These are phyloP conservation scores for Gorsachius magnificus DNA, from an alignment of 2,797 vertebrate species.

Conservation along the genomic window DNA sequence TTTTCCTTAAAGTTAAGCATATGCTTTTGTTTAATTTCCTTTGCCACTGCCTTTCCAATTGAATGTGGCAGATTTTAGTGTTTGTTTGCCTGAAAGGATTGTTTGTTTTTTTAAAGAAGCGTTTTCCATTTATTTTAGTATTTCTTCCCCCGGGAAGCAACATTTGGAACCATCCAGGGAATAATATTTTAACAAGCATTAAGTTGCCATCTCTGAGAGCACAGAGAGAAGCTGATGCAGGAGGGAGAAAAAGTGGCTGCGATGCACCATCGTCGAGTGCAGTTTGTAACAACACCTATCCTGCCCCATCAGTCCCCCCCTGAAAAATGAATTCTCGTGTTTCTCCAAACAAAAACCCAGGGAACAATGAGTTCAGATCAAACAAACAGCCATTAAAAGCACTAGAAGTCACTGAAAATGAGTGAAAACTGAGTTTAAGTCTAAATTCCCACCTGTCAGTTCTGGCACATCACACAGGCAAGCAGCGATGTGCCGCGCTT, in stretches of 20 bases:
- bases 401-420: background rate
- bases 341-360: background rate
- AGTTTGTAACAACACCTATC: background rate
- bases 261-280: accelerated
- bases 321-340: background rate
- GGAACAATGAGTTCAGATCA: background rate
- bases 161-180: background rate
- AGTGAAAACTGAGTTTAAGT: background rate
- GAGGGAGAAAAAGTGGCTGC: background rate
- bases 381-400: background rate
- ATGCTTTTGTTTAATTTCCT: background rate
- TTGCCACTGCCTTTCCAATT: background rate
- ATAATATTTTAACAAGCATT: conserved; percentile 15
- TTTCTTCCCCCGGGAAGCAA: background rate
- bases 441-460: background rate
- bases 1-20: background rate
- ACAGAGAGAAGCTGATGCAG: background rate
- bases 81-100: background rate
- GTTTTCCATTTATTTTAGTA: background rate
- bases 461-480: background rate
- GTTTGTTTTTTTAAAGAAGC: background rate
- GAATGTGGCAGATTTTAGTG: background rate
- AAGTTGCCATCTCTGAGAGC: background rate
- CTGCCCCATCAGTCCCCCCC: background rate
- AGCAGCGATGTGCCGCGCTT: accelerated